Evolutionary conservation across 2,888 invertebrate species (phyloP).

Genomic region (Thysanoteuthis rhombus): DNA sequence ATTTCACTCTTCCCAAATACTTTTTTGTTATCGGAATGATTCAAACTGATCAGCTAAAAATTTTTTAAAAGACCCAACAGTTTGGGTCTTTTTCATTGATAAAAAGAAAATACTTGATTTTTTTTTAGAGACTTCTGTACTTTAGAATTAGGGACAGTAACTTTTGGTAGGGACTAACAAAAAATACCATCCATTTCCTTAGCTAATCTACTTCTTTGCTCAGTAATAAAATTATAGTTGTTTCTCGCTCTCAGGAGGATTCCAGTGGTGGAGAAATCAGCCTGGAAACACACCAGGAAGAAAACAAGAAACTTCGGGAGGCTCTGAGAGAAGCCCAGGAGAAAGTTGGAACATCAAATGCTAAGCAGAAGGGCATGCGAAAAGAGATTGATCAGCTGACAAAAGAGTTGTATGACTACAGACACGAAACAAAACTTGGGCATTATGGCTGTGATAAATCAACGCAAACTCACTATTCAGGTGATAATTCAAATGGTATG

Average conservation of each 20-base stretch:
- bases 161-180: too few relatives aligned
- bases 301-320: neutral
- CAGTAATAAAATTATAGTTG: neutral
- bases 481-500: neutral
- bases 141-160: too few relatives aligned
- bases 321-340: neutral
- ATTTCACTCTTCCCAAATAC: too few relatives aligned
- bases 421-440: neutral
- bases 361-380: conserved; percentile 19
- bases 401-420: neutral
- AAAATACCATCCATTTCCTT: neutral
- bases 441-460: conserved; percentile 21
- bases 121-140: too few relatives aligned
- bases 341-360: neutral
- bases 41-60: too few relatives aligned
- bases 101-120: too few relatives aligned
- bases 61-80: too few relatives aligned
- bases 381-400: neutral
- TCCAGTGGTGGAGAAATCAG: neutral
- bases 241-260: neutral
- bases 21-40: too few relatives aligned
- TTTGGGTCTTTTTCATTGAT: too few relatives aligned
- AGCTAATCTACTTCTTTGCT: neutral
- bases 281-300: neutral
- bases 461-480: neutral